These are phyloP conservation scores for Tragelaphus eurycerus DNA, from an alignment of 2,797 vertebrate species.

Conservation along the genomic window DNA sequence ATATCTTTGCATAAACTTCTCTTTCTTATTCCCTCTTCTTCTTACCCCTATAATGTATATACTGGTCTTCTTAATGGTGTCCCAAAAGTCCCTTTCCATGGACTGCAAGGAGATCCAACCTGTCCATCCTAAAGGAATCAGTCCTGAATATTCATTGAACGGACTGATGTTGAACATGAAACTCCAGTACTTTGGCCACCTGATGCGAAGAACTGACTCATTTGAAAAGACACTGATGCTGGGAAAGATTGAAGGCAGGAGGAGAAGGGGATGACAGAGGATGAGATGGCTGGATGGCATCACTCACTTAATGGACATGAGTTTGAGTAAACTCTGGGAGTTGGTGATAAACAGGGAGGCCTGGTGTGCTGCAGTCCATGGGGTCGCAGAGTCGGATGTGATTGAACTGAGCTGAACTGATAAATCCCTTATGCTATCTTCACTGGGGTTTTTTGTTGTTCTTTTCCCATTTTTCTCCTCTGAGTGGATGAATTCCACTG, in stretches of 20 bases:
- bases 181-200: too few species aligned
- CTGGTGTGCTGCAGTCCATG: too few species aligned
- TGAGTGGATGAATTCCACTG: neutral
- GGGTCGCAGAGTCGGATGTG: fast-evolving
- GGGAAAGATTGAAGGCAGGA: too few species aligned
- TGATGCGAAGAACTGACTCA: too few species aligned
- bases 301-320: too few species aligned
- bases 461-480: neutral
- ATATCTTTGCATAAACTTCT: neutral
- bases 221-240: too few species aligned
- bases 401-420: neutral
- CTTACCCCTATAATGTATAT: neutral
- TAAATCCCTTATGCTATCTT: neutral
- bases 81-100: neutral
- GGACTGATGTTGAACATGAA: too few species aligned
- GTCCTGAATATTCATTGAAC: too few species aligned
- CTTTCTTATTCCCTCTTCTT: neutral
- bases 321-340: too few species aligned
- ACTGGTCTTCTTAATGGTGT: neutral
- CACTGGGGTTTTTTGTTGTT: neutral
- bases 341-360: too few species aligned
- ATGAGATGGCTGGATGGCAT: too few species aligned
- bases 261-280: too few species aligned
- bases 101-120: neutral
- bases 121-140: neutral